phyloP scores from a whole-genome alignment of 2,113 vertebrate genomes.

The Rallus limicola region DNA sequence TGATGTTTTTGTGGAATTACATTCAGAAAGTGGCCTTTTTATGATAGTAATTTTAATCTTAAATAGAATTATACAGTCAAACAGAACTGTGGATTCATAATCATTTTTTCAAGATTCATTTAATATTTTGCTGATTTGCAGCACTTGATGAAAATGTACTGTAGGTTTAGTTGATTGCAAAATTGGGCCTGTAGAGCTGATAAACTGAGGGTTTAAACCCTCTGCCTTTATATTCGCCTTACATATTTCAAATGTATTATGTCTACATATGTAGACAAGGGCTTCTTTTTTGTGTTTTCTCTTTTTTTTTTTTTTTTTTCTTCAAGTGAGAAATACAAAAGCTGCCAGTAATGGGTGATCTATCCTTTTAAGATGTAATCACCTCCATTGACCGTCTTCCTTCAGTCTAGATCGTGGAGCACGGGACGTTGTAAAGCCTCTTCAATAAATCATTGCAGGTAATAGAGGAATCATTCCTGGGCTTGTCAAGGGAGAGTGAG shows the following conservation, averaged over 20 bases:
- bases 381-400: constrained; percentile 65
- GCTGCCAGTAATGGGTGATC: constrained; percentile 70
- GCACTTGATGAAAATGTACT: constrained; percentile 88
- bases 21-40: constrained; percentile 98
- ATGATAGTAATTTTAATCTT: constrained; percentile 99
- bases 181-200: constrained; percentile 79
- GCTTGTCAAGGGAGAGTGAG: constrained; percentile 56
- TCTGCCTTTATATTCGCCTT: constrained; percentile 54
- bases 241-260: constrained; percentile 69
- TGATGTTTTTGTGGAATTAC: constrained; percentile 94
- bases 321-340: constrained; percentile 56
- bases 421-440: constrained; percentile 60
- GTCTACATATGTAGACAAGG: constrained; percentile 41
- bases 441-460: constrained; percentile 60
- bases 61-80: constrained; percentile 96
- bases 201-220: constrained; percentile 79
- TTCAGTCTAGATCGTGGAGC: constrained; percentile 60
- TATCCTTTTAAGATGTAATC: constrained; percentile 71
- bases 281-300: neutral
- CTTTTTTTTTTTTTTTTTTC: constrained; percentile 5
- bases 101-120: constrained; percentile 90
- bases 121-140: constrained; percentile 90
- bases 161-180: constrained; percentile 85
- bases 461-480: constrained; percentile 52
- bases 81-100: constrained; percentile 88